Conservation (phyloP, 2,113 vertebrate genomes). For the Aix galericulata region DNA sequence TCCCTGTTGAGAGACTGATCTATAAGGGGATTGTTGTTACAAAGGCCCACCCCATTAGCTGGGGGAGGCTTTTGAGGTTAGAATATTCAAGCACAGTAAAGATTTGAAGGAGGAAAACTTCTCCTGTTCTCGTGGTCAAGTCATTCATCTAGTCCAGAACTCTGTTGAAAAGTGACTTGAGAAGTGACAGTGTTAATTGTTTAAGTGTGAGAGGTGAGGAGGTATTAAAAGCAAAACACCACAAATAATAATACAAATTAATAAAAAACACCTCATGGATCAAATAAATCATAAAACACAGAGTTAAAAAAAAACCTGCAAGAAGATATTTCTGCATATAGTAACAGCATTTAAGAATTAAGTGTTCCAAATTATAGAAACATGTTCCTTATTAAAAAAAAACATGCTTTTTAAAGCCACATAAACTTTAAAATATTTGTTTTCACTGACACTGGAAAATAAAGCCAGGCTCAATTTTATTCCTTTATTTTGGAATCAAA, state of each 20-base stretch:
- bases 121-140: not conserved
- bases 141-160: not conserved
- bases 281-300: not conserved
- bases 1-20: not conserved
- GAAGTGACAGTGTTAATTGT: not conserved
- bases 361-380: not conserved
- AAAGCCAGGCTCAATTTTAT: not conserved
- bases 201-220: not conserved
- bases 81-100: not conserved
- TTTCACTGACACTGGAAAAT: not conserved
- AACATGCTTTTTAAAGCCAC: not conserved
- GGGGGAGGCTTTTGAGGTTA: not conserved
- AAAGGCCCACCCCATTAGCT: not conserved
- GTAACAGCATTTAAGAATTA: not conserved
- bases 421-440: not conserved
- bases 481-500: not conserved
- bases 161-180: not conserved
- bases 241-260: not conserved
- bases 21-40: not conserved
- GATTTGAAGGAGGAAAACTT: not conserved
- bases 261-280: not conserved
- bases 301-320: not conserved
- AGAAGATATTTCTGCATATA: not conserved
- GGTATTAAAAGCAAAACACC: not conserved
- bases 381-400: not conserved